phyloP scores from a whole-genome alignment of 2,113 vertebrate species.

The Catagonus wagneri region DNA sequence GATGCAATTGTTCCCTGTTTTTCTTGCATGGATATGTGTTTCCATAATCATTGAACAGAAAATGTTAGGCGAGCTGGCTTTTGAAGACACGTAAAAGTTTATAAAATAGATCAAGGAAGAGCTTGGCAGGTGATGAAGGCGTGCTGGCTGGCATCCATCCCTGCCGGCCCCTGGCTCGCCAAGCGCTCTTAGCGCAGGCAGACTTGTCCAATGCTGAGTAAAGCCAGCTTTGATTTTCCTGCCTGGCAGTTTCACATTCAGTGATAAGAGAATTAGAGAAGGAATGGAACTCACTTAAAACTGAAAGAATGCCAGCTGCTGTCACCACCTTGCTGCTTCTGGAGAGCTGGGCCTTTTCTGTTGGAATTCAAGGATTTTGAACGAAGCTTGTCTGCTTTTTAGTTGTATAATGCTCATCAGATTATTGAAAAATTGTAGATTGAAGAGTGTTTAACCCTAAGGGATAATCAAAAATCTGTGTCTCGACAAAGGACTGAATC shows the following conservation, averaged over 20 bases:
- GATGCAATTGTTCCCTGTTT: not conserved
- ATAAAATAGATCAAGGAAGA: not conserved
- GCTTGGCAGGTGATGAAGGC: not conserved
- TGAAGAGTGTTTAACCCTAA: not conserved
- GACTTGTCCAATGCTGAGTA: not conserved
- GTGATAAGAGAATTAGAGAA: not conserved
- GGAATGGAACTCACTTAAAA: not conserved
- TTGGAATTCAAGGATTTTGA: not conserved
- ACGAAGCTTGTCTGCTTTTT: not conserved
- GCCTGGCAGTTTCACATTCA: fast-evolving
- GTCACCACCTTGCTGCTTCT: not conserved
- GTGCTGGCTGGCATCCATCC: not conserved
- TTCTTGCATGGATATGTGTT: not conserved
- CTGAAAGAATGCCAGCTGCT: not conserved
- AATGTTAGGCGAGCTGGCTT: not conserved
- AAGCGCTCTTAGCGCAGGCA: not conserved
- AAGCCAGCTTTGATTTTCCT: not conserved
- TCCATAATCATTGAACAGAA: not conserved
- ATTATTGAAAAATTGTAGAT: not conserved
- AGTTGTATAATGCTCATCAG: not conserved
- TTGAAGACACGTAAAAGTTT: not conserved
- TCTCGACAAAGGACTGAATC: not conserved
- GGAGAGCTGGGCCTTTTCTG: not conserved
- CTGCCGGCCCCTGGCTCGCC: fast-evolving
- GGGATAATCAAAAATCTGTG: not conserved